These are phyloP conservation scores for Acanthornis magna DNA, from an alignment of 2,797 vertebrate species.

Conservation along the genomic window DNA sequence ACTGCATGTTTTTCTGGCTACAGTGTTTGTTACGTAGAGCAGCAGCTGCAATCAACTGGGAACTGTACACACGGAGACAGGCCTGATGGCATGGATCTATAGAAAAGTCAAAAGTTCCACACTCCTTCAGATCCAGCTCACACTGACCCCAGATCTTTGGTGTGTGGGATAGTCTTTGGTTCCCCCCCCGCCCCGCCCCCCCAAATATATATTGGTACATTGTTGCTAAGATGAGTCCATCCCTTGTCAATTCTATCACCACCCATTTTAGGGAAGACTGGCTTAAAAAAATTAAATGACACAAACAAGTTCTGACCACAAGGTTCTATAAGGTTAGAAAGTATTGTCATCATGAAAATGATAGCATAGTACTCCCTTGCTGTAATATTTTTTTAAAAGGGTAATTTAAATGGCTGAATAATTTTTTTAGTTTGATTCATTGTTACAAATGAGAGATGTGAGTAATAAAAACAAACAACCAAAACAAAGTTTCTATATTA, in stretches of 20 bases:
- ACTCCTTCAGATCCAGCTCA: not conserved
- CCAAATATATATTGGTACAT: not conserved
- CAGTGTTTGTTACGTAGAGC: not conserved
- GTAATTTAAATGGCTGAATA: not conserved
- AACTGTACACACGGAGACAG: not conserved
- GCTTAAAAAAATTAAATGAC: not conserved
- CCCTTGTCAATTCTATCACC: not conserved
- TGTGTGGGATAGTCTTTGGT: too few species aligned
- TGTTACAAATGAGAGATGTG: not conserved
- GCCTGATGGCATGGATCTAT: not conserved
- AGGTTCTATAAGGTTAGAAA: not conserved
- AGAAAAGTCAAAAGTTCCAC: not conserved
- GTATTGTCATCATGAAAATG: not conserved
- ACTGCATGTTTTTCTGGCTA: not conserved
- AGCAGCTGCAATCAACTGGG: not conserved
- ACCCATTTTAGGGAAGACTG: not conserved
- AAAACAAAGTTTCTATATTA: not conserved
- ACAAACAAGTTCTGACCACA: not conserved
- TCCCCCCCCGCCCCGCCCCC: too few species aligned
- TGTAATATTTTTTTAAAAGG: not conserved
- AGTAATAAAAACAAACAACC: not conserved
- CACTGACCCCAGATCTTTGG: not conserved
- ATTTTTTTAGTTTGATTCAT: not conserved
- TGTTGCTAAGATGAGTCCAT: not conserved
- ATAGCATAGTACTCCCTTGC: not conserved